These are phyloP conservation scores for Platerodrilus igneus DNA, from an alignment of 2,888 invertebrate genomes.

Conservation along the genomic window DNA sequence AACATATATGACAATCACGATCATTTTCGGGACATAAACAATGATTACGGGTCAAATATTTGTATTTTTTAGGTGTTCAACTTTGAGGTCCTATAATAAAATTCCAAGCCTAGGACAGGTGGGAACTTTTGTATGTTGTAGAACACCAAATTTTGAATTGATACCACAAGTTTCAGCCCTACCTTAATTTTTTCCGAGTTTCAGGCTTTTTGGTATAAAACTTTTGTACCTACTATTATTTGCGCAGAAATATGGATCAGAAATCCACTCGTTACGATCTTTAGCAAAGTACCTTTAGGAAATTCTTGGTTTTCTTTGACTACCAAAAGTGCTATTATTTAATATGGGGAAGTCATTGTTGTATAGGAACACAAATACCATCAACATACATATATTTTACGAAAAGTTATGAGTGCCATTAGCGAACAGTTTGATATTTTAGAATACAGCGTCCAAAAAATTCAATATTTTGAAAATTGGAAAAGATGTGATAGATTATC, in stretches of 20 bases:
- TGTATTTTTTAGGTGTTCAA: too few species aligned
- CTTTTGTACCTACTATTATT: too few species aligned
- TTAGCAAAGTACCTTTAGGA: constrained; percentile 16
- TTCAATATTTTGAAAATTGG: constrained; percentile 8
- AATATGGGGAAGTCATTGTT: constrained; percentile 9
- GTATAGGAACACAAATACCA: constrained; percentile 10
- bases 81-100: too few species aligned
- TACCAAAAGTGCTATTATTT: constrained; percentile 11
- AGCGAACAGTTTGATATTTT: constrained; percentile 18
- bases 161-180: too few species aligned
- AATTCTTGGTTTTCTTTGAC: constrained; percentile 19
- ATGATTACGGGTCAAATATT: too few species aligned
- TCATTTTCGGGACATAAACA: too few species aligned
- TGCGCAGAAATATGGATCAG: constrained; percentile 13
- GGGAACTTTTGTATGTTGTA: too few species aligned
- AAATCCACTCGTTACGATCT: constrained; percentile 11
- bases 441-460: constrained; percentile 8
- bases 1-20: too few species aligned
- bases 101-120: too few species aligned
- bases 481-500: neutral
- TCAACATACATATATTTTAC: constrained; percentile 18
- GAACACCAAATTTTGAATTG: too few species aligned
- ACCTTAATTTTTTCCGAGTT: too few species aligned
- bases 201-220: too few species aligned
- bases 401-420: constrained; percentile 16